phyloP scores from a whole-genome alignment of 2,113 vertebrate genomes.

The Ictalurus furcatus region DNA sequence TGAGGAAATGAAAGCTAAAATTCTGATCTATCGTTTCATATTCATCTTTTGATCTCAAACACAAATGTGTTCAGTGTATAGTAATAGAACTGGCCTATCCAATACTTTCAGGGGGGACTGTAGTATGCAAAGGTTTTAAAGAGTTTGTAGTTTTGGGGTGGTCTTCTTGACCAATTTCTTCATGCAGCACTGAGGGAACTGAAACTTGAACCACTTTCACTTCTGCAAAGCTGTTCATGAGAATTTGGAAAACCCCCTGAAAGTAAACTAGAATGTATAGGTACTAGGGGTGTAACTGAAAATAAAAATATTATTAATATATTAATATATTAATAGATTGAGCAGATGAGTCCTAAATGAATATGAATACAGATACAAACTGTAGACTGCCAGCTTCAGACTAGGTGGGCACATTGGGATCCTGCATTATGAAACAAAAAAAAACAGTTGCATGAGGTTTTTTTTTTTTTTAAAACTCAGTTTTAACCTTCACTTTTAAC shows the following conservation, averaged over 20 bases:
- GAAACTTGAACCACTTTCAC: constrained; percentile 54
- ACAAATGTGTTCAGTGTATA: too few relatives aligned
- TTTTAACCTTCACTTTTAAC: neutral
- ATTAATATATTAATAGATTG: too few relatives aligned
- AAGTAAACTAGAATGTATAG: neutral
- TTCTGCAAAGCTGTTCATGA: constrained; percentile 26
- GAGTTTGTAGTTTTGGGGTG: neutral
- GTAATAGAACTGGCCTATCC: too few relatives aligned
- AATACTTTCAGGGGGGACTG: too few relatives aligned
- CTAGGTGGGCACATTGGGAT: too few relatives aligned
- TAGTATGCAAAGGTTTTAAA: neutral
- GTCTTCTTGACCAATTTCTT: constrained; percentile 2
- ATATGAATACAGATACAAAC: neutral
- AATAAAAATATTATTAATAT: neutral
- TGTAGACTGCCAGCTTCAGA: neutral
- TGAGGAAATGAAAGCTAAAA: too few relatives aligned
- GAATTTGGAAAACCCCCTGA: constrained; percentile 12
- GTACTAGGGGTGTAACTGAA: too few relatives aligned
- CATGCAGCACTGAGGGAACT: constrained; percentile 46
- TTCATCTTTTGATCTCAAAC: too few relatives aligned
- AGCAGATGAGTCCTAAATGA: neutral
- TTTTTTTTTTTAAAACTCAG: neutral
- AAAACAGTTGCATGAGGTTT: neutral
- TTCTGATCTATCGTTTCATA: too few relatives aligned
- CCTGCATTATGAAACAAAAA: neutral